Evolutionary conservation across 2,113 vertebrate genomes (phyloP), one percentile per base, ranked within the genome.

Genomic region (Ptilorrhoa leucosticta): DNA sequence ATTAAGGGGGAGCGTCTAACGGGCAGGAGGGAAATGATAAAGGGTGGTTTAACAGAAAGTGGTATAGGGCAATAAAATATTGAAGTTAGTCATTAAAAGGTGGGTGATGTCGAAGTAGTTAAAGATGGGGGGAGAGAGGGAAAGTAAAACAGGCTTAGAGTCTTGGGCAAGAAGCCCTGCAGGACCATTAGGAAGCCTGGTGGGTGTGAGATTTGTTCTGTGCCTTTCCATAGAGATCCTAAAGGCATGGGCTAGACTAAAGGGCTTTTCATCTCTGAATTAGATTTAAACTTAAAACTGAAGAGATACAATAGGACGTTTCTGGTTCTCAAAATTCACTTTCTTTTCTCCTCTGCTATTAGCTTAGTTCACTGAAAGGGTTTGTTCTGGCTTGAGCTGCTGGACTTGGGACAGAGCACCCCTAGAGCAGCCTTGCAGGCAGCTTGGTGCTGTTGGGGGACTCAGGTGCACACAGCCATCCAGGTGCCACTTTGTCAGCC

Each of bases 31-130:
- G 84, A 92, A 87, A 87, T 65, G 15, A 58, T 89, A 56, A 80
- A 91, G 44, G n/a, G 47, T 51, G 40, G 42, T 87, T 94, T 95
- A 93, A 93, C 85, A 79, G 87, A 93, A 91, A 87, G 70, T 3
- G 1, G 37, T 78, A 28, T 51, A 69, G 35, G 63, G 58, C 84
- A 87, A 57, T 89, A 85, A 96, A 91, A 91, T 76, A 83, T 51
- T 82, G 57, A 90, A 91, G 45, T 47, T 64, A 37, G 42, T 72
- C 78, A 45, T 89, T 93, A 73, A 69, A 85, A 85, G 16, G n/a
- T 53, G 30, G 19, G 42, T 66, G 22, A 79, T 83, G 23, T 83
- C 3, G 1, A 86, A 58, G 71, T 53, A 83, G 68, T 73, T 90
- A 91, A 86, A 83, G 35, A 26, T 19, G 5, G 57, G 40, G 33